Percentiles rank a stretch among this genome's conserved stretches.
Conservation (phyloP, 2,888 invertebrate genomes). For the Ramazzottius varieornatus region DNA sequence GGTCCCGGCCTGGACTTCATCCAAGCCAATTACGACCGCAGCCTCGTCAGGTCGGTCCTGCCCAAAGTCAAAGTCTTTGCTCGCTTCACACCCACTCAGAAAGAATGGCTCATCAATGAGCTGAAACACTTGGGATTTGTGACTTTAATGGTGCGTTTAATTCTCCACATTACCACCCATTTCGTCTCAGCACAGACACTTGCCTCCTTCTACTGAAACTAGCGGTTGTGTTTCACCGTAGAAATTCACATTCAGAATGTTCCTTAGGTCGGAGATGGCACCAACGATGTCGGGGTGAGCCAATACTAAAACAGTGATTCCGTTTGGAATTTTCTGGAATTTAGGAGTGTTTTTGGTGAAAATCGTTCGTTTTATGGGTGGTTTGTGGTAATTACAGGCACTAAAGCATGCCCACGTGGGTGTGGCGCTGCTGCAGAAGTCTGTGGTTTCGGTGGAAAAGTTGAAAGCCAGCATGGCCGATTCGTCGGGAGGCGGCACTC, state of each 20-base stretch:
- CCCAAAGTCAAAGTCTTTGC: conserved; percentile 76
- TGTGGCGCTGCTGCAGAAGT: conserved; percentile 8
- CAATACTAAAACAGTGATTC: too few relatives aligned
- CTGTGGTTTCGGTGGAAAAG: background rate
- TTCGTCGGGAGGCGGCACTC: background rate
- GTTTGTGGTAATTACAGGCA: conserved; percentile 29
- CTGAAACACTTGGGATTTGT: conserved; percentile 59
- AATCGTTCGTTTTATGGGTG: background rate
- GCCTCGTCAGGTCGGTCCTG: conserved; percentile 30
- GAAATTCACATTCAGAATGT: too few relatives aligned
- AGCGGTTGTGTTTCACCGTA: too few relatives aligned
- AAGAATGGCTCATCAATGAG: conserved; percentile 71
- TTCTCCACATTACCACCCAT: too few relatives aligned
- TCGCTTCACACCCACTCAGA: conserved; percentile 91
- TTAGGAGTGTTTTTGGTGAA: conserved; percentile 12
- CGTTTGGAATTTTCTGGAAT: too few relatives aligned
- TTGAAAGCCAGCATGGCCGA: background rate
- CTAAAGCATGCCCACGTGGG: conserved; percentile 88
- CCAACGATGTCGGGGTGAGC: conserved; percentile 97
- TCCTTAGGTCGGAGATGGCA: conserved; percentile 92
- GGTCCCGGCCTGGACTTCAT: background rate
- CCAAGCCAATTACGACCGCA: too few relatives aligned
- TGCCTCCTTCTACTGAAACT: too few relatives aligned
- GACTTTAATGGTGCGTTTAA: conserved; percentile 45
- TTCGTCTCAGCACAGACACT: too few relatives aligned